Evolutionary conservation across 2,113 vertebrate species (phyloP), one percentile per base, ranked within the genome.

Genomic region (Hippolais icterina): DNA sequence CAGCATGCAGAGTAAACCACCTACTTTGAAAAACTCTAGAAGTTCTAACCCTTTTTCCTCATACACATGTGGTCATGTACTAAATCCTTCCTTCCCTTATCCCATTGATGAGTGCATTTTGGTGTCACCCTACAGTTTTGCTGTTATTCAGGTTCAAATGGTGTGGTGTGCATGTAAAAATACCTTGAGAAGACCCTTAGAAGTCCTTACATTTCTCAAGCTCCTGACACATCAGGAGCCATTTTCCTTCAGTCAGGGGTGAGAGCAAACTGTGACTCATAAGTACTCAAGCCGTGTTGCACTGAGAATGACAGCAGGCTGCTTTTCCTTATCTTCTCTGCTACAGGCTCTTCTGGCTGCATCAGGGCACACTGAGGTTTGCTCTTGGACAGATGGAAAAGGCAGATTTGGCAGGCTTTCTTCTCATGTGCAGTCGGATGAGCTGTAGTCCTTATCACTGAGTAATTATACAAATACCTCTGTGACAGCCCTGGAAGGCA

Each of bases 311-410:
- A 49, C 5, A 82, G 57, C 3, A 90, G 75, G 12, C 25, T 76
- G 54, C n/a, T 92, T 92, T 80, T 65, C 66, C 53, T 89, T 92
- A 93, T 94, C 93, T 88, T 16, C 59, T 83, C 41, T 52, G 33
- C 46, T 80, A 41, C 89, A 91, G 90, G 33, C 85, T 90, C 60
- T 63, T 68, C 49, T 72, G 74, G 41, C 44, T 94, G 77, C 57
- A 82, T 41, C 31, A 68, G 80, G n/a, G 56, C 69, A 84, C 27
- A 3, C 25, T 27, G 41, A 82, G 57, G n/a, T 89, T 96, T 87
- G 14, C 35, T 70, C 47, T 42, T 66, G 68, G 52, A 59, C 64
- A 86, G 47, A 83, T 37, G 65, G 35, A 52, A 83, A 90, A 86
- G 52, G 39, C 52, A 81, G 19, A 85, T 85, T 78, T 90, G n/a